Base-by-base conservation (phyloP, 1,140 invertebrate genomes). In the Leptinotarsa undecemlineata region DNA sequence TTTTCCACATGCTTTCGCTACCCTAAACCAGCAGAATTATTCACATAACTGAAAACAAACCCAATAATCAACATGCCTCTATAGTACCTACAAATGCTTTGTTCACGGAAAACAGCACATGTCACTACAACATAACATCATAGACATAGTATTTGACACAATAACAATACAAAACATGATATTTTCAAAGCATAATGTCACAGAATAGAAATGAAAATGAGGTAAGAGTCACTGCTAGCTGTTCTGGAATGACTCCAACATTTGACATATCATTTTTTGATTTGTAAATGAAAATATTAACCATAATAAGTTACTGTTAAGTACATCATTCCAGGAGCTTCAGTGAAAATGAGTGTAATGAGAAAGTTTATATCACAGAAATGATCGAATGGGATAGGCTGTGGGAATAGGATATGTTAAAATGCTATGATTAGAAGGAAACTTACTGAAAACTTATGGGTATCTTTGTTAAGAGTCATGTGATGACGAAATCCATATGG, bases 401-500 rank as follows among this genome's bases (percentile, higher is more conserved):
- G n/a, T 57, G 51, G n/a, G 51, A 19, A 57, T 6, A 57, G 51
- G 51, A 19, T n/a, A 2, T 57, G 51, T 57, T 42, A 19, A 57
- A 57, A 57, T 57, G 33, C 33, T 42, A 42, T 42, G 33, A 57
- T 57, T 57, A 19, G n/a, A 57, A 17, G 57, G 61, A 72, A 66
- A 84, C 83, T 84, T 85, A 84, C 90, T 85, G 89, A 87, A 84
- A 92, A 92, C 75, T 81, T 80, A 77, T 82, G 79, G 76, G 90
- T 87, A 84, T 93, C 85, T 73, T 88, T 88, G n/a, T 90, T 91
- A 3, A 94, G 85, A 21, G 88, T 86, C 81, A 94, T 85, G 76
- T 93, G 90, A 85, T 94, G 91, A 75, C 88, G 88, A 83, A 90
- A 95, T 69, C 89, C 90, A 78, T 94, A 94, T 5, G 92, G 92